Base-by-base conservation (phyloP, 2,113 vertebrate genomes). In the Bombycilla garrulus region DNA sequence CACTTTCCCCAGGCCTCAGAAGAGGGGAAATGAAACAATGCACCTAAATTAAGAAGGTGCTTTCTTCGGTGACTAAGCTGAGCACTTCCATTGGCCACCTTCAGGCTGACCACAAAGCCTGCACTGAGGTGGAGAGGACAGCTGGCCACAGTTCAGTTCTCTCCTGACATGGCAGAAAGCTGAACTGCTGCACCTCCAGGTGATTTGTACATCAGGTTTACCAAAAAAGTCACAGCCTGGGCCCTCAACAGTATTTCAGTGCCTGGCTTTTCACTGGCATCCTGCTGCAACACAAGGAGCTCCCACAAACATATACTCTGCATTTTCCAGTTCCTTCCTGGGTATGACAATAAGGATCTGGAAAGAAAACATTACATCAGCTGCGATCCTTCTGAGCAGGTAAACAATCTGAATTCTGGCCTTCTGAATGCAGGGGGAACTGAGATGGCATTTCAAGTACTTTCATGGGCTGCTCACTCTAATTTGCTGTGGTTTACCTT, bases 11-110 rank as follows among this genome's bases (percentile, higher is more conserved):
- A 35, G 73, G 47, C 54, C 24, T 78, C 72, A 33, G 58, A 90
- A 53, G 40, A 91, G 69, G 50, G 71, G 81, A 95, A 96, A 80
- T 9, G 74, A 95, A 95, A 95, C 61, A 53, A 47, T 12, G 45
- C 40, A 53, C 74, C 57, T 50, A 69, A 71, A 65, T 66, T 58
- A 89, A 69, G 73, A 76, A 74, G 48, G 47, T 73, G 79, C 7
- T 84, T 94, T 92, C 78, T 58, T 47, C 53, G 10, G 48, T 14
- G 24, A 53, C 56, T 57, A 26, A 84, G 56, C n/a, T 3, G 40
- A 91, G 66, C 61, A 4, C n/a, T 91, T 91, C 77, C 73, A 86
- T 61, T 26, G 40, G 33, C n/a, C 51, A 69, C 69, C 82, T 44
- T 57, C 56, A 35, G 6, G 54, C 62, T 58, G 86, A 82, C 71